These are phyloP conservation scores for Psilopogon haemacephalus DNA, from an alignment of 2,113 vertebrate genomes.

Conservation along the genomic window DNA sequence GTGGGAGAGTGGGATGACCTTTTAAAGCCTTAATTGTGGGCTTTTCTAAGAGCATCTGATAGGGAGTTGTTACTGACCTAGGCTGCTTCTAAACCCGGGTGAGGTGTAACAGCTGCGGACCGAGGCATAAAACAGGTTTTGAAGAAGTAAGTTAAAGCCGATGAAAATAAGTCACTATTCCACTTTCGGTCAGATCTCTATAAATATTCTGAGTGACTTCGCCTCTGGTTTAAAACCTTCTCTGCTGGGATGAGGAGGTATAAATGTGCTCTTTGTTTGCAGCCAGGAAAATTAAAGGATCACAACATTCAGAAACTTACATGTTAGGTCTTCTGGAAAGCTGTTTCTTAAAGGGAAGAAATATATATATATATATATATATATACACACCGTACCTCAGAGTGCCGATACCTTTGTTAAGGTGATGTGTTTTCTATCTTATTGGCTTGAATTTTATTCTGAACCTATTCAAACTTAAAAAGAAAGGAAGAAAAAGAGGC, in stretches of 20 bases:
- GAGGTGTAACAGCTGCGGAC: not conserved
- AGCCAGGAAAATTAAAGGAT: conserved; percentile 2
- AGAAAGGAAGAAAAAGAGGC: too few relatives aligned
- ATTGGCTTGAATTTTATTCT: not conserved
- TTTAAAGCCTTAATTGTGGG: not conserved
- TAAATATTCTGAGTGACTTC: not conserved
- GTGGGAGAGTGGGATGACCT: not conserved
- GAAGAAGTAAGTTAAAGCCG: not conserved
- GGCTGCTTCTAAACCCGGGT: not conserved
- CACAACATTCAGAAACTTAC: not conserved
- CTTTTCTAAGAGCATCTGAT: not conserved
- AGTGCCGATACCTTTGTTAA: not conserved
- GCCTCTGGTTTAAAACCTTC: not conserved
- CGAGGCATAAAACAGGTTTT: not conserved
- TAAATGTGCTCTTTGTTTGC: conserved; percentile 36
- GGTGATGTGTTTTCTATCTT: not conserved
- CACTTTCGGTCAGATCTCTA: not conserved
- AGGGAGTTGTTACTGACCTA: not conserved
- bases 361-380: too few relatives aligned
- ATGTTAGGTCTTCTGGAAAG: not conserved
- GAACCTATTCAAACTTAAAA: not conserved
- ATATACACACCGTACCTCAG: not conserved
- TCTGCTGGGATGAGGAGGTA: not conserved
- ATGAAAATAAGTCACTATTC: conserved; percentile 24
- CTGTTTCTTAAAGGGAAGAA: not conserved